Evolutionary conservation across 2,797 vertebrate species (phyloP).

Genomic region (Myiotriccus ornatus): DNA sequence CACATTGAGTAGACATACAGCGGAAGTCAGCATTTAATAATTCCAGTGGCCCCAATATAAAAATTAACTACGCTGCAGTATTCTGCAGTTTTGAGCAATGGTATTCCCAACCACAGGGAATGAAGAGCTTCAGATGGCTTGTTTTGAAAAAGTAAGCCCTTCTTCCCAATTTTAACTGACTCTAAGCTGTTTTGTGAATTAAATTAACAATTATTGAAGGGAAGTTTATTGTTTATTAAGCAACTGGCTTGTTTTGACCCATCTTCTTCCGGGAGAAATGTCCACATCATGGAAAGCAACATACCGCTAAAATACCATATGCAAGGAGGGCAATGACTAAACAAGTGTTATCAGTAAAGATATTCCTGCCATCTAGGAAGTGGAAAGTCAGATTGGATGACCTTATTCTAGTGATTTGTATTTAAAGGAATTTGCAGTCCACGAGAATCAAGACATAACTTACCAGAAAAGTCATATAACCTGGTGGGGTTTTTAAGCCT

Average conservation of each 20-base stretch:
- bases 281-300: not conserved
- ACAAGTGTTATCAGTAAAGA: not conserved
- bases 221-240: not conserved
- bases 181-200: not conserved
- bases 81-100: not conserved
- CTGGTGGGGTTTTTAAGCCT: not conserved
- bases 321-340: not conserved
- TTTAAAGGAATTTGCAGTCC: not conserved
- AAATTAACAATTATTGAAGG: not conserved
- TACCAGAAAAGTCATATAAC: not conserved
- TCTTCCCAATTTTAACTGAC: not conserved
- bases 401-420: not conserved
- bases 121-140: not conserved
- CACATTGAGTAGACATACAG: not conserved
- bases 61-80: not conserved
- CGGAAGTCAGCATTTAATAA: not conserved
- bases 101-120: not conserved
- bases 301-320: not conserved
- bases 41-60: not conserved
- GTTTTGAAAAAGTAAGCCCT: not conserved
- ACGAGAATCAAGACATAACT: not conserved
- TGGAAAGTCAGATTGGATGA: not conserved
- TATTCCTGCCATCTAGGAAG: not conserved
- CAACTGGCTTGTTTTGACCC: not conserved
- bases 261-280: not conserved